Evolutionary conservation across 2,113 vertebrate species (phyloP), one percentile per base, ranked within the genome.

Genomic region (Salvelinus sp.): DNA sequence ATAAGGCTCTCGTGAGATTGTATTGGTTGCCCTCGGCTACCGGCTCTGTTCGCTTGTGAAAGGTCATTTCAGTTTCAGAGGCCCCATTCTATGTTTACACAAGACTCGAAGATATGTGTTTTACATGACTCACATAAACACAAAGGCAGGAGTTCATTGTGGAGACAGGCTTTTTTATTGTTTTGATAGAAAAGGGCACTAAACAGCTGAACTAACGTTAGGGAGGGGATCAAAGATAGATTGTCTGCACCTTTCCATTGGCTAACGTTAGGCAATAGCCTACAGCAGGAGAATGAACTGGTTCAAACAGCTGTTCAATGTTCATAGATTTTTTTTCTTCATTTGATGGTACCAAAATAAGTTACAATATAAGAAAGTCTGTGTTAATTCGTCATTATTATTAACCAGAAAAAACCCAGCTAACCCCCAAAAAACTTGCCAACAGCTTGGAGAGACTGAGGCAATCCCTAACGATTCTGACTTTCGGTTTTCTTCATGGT

Each of bases 1-100:
- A 77, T 58, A 57, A 50, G 71, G 54, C 22, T 50, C 65, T 47
- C 3, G 33, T 68, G 30, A 44, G 74, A 74, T 73, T 65, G 38
- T 20, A 7, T 44, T 18, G 16, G 50, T 54, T 54, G 50, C 14
- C 50, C 50, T 54, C 13, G 16, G 50, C 57, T 66, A 75, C 76
- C 65, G 22, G 47, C 16, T 25, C 28, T 62, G 20, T 48, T 27
- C 33, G 10, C 28, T 60, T 65, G 44, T 23, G 9, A 23, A 44
- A 64, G 64, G 28, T 47, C 25, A 27, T 12, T 22, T 27, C 3
- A 9, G 47, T 50, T 3, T 57, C 22, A 62, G 58, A 22, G 58
- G 58, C 58, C n/a, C n/a, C 6, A 62, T 22, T n/a, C 58, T 62
- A 22, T 62, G 58, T 62, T n/a, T n/a, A 62, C 58, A 62, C 58